Conservation (phyloP, 64 coral and sea anemone species). For the Stylophora pistillata region DNA sequence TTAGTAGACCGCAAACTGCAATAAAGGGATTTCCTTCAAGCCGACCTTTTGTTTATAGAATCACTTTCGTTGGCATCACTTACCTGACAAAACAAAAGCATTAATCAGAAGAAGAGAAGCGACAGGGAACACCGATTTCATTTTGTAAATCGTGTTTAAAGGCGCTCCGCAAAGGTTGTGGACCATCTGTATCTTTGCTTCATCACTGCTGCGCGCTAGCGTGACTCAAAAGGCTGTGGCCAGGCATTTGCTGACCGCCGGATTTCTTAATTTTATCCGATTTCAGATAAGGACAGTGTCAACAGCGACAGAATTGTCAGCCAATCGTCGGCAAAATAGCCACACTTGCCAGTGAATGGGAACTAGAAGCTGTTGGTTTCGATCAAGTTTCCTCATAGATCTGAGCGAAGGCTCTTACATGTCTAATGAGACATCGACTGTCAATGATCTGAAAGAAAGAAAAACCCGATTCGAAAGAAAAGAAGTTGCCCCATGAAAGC, state of each 20-base stretch:
- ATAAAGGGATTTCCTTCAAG: neutral
- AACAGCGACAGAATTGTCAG: neutral
- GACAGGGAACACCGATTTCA: neutral
- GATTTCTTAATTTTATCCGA: neutral
- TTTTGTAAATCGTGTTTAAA: neutral
- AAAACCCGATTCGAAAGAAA: too few species aligned
- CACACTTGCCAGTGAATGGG: neutral
- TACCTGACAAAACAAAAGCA: conserved; percentile 20
- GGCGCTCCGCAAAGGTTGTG: too few species aligned
- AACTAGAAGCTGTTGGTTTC: neutral
- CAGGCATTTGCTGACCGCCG: neutral
- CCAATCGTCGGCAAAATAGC: conserved; percentile 10
- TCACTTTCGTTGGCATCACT: neutral
- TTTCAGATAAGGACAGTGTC: conserved; percentile 7
- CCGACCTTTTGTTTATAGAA: neutral
- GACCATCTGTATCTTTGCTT: neutral
- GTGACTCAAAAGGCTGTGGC: neutral
- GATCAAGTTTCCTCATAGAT: too few species aligned
- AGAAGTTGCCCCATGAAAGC: too few species aligned
- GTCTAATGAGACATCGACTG: too few species aligned
- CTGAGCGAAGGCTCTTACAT: too few species aligned
- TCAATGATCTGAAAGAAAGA: too few species aligned
- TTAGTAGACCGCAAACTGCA: neutral
- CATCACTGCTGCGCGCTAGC: neutral
- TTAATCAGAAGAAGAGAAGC: conserved; percentile 5